phyloP scores from a whole-genome alignment of 2,113 vertebrate genomes.

The Rhipidura dahli region DNA sequence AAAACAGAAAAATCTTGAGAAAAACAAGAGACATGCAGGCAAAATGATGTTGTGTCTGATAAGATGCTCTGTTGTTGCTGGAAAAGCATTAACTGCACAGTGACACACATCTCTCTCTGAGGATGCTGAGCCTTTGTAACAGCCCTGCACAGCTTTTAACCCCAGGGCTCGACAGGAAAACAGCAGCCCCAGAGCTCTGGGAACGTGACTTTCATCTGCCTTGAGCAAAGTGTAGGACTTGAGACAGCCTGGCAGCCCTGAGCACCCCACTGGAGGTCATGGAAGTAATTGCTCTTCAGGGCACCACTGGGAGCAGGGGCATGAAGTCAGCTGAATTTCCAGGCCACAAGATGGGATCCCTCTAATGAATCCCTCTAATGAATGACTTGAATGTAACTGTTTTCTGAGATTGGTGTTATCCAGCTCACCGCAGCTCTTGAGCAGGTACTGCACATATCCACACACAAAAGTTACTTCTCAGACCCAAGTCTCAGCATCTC shows the following conservation, averaged over 20 bases:
- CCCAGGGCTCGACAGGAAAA: neutral
- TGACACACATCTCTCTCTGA: neutral
- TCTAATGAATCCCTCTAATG: neutral
- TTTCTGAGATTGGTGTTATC: neutral
- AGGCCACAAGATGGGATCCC: neutral
- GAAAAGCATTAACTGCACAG: neutral
- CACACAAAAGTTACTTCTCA: neutral
- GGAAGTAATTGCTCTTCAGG: neutral
- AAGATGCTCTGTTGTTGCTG: neutral
- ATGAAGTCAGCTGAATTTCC: neutral
- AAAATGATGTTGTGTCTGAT: neutral
- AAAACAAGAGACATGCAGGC: neutral
- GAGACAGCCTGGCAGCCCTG: neutral
- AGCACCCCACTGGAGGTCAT: slow-evolving; percentile 31
- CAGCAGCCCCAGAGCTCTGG: neutral
- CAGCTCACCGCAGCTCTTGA: neutral
- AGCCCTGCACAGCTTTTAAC: neutral
- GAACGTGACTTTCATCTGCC: neutral
- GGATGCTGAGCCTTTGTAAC: neutral
- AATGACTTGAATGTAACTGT: neutral
- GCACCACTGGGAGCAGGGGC: neutral
- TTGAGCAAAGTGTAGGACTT: neutral
- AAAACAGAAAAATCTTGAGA: neutral
- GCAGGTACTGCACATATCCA: neutral
- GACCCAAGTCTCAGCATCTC: neutral